phyloP scores from a whole-genome alignment of 2,888 invertebrate genomes.

The Acanthococcus lagerstroemiae region DNA sequence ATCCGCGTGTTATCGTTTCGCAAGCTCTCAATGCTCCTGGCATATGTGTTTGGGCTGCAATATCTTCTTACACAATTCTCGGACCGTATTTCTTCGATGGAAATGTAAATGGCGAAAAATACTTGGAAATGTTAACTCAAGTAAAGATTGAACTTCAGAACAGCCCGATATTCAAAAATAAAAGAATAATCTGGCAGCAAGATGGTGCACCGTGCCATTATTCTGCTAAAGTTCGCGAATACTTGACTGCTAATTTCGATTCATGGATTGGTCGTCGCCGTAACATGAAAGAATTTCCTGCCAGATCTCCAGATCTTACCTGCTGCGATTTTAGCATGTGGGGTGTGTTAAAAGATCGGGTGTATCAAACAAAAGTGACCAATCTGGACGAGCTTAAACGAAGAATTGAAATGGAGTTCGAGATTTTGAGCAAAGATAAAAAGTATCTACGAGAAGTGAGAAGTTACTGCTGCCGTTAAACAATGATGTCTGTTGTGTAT shows the following conservation, averaged over 20 bases:
- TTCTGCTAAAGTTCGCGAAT: background rate
- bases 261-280: slow-evolving; percentile 8
- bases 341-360: no score
- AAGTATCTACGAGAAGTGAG: no score
- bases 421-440: no score
- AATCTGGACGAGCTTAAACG: no score
- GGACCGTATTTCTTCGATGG: slow-evolving; percentile 35
- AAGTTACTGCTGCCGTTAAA: no score
- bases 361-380: no score
- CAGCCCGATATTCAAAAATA: background rate
- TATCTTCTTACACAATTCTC: slow-evolving; percentile 34
- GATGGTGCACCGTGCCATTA: no score
- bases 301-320: slow-evolving; percentile 16
- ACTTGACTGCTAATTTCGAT: background rate
- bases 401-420: no score
- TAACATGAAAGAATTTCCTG: background rate
- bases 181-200: no score
- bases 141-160: background rate
- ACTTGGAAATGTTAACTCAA: slow-evolving; percentile 20
- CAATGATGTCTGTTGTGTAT: no score
- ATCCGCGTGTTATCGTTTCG: slow-evolving; percentile 32
- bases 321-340: background rate
- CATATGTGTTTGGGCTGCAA: slow-evolving; percentile 36
- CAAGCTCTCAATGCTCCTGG: slow-evolving; percentile 34
- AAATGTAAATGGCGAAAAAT: slow-evolving; percentile 24